phyloP scores from a whole-genome alignment of 2,888 invertebrate species.

The Pristionchus mayeri region DNA sequence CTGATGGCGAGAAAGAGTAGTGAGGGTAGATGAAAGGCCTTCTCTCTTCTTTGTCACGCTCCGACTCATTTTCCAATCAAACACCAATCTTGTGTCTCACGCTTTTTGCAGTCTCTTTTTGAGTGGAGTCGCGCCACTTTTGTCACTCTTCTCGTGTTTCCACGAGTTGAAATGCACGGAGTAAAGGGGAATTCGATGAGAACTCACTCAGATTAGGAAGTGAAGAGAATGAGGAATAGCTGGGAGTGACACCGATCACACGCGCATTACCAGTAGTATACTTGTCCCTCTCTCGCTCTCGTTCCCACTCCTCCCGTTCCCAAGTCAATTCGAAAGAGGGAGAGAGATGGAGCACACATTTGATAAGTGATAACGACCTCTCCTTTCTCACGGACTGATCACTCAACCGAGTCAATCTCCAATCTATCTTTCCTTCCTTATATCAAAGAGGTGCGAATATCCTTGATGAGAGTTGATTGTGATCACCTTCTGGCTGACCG shows the following conservation, averaged over 20 bases:
- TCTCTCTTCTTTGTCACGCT: conserved; percentile 27
- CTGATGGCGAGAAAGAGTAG: too few species aligned
- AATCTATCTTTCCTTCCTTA: background rate
- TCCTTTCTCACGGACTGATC: background rate
- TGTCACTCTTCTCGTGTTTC: background rate
- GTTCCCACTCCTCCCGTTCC: background rate
- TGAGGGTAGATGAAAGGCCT: background rate
- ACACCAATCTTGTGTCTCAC: conserved; percentile 41
- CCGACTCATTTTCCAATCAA: conserved; percentile 40
- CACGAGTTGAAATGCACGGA: too few species aligned
- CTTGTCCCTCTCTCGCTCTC: background rate
- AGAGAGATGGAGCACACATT: background rate
- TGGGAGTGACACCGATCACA: too few species aligned
- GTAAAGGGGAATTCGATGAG: too few species aligned
- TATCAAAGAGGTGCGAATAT: conserved; percentile 41
- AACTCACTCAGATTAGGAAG: too few species aligned
- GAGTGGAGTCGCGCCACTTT: conserved; percentile 11
- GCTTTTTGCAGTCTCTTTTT: conserved; percentile 26
- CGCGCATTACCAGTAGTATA: background rate
- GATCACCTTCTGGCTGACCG: background rate
- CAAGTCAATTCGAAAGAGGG: background rate
- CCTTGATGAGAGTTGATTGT: background rate
- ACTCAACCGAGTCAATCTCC: background rate
- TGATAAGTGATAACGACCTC: conserved; percentile 28
- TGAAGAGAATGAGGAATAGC: too few species aligned